Percentiles rank a stretch among this genome's conserved stretches.
Conservation (phyloP, 2,113 vertebrate genomes). For the Dromiciops gliroides region DNA sequence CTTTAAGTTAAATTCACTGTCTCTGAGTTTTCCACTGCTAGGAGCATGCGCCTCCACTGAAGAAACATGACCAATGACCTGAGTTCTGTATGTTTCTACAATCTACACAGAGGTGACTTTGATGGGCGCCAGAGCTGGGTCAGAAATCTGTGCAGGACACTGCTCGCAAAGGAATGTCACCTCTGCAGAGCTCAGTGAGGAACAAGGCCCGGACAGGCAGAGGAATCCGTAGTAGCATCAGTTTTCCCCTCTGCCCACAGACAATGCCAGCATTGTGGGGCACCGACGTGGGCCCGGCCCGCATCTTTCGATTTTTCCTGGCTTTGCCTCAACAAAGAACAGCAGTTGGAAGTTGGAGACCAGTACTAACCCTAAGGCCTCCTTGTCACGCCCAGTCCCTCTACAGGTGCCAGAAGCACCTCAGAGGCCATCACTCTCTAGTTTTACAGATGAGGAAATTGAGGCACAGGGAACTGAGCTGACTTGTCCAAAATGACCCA, state of each 20-base stretch:
- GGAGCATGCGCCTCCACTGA: conserved; percentile 67
- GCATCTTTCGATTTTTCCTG: conserved; percentile 65
- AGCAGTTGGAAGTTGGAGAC: not conserved
- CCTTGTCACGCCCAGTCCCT: not conserved
- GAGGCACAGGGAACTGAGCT: not conserved
- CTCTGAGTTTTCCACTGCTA: conserved; percentile 30
- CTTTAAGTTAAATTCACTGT: conserved; percentile 23
- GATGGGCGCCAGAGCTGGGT: conserved; percentile 69
- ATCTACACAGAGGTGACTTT: conserved; percentile 64
- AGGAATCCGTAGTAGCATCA: conserved; percentile 82
- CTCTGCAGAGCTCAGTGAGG: conserved; percentile 84
- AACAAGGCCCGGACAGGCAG: conserved; percentile 81
- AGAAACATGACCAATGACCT: conserved; percentile 67
- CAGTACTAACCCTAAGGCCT: not conserved
- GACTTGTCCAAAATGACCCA: not conserved
- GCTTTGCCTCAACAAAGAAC: conserved; percentile 36
- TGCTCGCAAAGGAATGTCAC: conserved; percentile 83
- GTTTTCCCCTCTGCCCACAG: conserved; percentile 69
- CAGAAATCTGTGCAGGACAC: conserved; percentile 68
- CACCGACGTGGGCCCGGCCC: conserved; percentile 43
- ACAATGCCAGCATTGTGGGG: conserved; percentile 84
- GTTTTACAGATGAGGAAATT: not conserved
- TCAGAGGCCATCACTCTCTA: too few species aligned
- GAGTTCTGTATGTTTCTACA: conserved; percentile 6
- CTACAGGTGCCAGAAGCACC: too few species aligned